phyloP scores from a whole-genome alignment of 2,888 invertebrate species.

The Deilephila elpenor region DNA sequence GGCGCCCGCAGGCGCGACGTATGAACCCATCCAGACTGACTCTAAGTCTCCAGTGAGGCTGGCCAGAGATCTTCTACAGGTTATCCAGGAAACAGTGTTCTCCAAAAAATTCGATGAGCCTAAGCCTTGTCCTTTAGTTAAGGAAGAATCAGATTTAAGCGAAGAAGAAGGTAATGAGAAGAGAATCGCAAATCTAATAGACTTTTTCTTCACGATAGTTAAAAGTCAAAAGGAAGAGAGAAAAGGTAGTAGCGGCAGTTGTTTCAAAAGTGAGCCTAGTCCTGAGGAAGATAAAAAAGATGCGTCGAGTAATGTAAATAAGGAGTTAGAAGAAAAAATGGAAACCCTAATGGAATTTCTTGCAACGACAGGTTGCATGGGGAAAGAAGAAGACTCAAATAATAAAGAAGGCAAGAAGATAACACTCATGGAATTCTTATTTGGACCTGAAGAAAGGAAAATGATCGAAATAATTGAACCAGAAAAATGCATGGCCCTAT shows the following conservation, averaged over 20 bases:
- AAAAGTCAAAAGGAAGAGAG: slow-evolving; percentile 77
- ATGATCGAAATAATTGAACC: slow-evolving; percentile 64
- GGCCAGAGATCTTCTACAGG: slow-evolving; percentile 76
- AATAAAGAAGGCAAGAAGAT: slow-evolving; percentile 75
- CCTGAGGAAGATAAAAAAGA: slow-evolving; percentile 63
- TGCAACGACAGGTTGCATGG: slow-evolving; percentile 76
- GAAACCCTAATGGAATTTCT: slow-evolving; percentile 79
- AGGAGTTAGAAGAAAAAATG: slow-evolving; percentile 79
- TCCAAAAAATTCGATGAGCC: slow-evolving; percentile 67
- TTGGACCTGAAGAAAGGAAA: slow-evolving; percentile 70
- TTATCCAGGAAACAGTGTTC: slow-evolving; percentile 78
- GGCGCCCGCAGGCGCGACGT: slow-evolving; percentile 59
- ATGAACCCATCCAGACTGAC: slow-evolving; percentile 64
- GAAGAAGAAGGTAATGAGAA: slow-evolving; percentile 73
- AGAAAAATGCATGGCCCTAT: slow-evolving; percentile 62
- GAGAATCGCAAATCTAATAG: slow-evolving; percentile 77
- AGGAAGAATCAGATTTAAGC: slow-evolving; percentile 75
- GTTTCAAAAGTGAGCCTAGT: slow-evolving; percentile 73
- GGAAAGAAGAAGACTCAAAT: slow-evolving; percentile 57
- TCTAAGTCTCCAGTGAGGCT: slow-evolving; percentile 69
- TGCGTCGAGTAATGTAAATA: slow-evolving; percentile 66
- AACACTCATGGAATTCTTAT: slow-evolving; percentile 79
- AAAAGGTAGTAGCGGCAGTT: slow-evolving; percentile 74
- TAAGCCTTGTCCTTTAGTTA: slow-evolving; percentile 73
- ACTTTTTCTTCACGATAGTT: slow-evolving; percentile 81